These are phyloP conservation scores for Ennomos quercinarius DNA, from an alignment of 2,888 invertebrate genomes.

Conservation along the genomic window DNA sequence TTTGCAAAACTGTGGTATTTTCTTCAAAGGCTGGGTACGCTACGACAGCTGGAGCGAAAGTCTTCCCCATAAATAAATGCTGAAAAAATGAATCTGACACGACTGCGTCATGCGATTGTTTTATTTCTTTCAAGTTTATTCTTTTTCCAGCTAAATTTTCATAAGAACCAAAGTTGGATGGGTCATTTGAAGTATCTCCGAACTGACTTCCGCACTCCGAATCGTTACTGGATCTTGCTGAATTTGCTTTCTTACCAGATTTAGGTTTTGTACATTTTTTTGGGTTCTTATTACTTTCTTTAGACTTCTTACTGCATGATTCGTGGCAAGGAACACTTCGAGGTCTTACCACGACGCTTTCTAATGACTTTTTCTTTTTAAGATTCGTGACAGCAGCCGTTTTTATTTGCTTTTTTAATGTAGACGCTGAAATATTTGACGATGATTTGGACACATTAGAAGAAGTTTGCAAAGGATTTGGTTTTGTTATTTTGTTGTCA, in stretches of 20 bases:
- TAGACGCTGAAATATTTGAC: conserved; percentile 56
- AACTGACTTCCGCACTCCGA: conserved; percentile 67
- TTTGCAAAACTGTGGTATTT: conserved; percentile 88
- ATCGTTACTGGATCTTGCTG: conserved; percentile 50
- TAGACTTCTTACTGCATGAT: conserved; percentile 67
- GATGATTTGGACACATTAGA: conserved; percentile 68
- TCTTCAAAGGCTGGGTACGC: conserved; percentile 62
- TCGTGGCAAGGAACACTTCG: conserved; percentile 70
- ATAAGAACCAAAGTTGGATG: conserved; percentile 60
- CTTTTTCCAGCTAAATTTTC: conserved; percentile 55
- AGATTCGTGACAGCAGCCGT: conserved; percentile 72
- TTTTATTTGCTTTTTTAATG: conserved; percentile 64
- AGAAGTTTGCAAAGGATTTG: conserved; percentile 50
- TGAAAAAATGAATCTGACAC: conserved; percentile 89
- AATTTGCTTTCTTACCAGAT: conserved; percentile 46
- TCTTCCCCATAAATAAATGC: conserved; percentile 87
- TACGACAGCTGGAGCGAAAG: conserved; percentile 44
- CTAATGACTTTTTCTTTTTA: conserved; percentile 72
- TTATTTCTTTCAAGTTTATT: conserved; percentile 76
- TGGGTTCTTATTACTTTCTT: conserved; percentile 54
- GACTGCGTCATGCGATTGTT: conserved; percentile 85
- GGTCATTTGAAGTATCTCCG: conserved; percentile 73
- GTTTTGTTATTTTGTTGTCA: conserved; percentile 53
- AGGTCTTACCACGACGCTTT: conserved; percentile 63
- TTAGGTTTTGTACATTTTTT: conserved; percentile 60